Evolutionary conservation across 2,888 invertebrate species (phyloP).

Genomic region (Belgica antarctica): DNA sequence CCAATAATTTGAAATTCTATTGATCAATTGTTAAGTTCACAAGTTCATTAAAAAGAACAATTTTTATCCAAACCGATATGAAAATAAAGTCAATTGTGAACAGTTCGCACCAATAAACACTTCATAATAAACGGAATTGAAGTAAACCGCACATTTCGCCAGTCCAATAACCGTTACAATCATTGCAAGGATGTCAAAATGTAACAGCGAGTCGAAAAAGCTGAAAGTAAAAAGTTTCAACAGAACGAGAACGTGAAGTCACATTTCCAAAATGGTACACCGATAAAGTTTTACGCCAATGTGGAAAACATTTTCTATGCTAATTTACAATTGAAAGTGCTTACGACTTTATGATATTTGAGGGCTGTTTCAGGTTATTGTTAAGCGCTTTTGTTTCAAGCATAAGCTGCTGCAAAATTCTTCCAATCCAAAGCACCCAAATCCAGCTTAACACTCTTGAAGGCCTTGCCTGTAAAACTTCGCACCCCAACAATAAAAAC

Average conservation of each 20-base stretch:
- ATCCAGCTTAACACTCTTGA: too few species aligned
- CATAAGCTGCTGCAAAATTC: too few species aligned
- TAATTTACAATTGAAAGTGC: slow-evolving; percentile 28
- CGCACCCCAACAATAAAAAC: too few species aligned
- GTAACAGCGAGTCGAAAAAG: background rate
- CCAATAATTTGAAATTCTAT: too few species aligned
- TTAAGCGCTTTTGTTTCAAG: too few species aligned
- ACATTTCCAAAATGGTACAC: background rate
- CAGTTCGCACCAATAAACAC: too few species aligned
- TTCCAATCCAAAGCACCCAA: too few species aligned
- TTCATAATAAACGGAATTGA: background rate
- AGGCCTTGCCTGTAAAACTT: too few species aligned
- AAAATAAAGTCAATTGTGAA: background rate
- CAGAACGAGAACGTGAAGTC: background rate
- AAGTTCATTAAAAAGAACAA: background rate
- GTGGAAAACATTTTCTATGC: slow-evolving; percentile 26
- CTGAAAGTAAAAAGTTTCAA: slow-evolving; percentile 2
- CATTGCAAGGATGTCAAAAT: background rate
- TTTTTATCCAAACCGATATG: too few species aligned
- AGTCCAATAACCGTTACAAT: background rate
- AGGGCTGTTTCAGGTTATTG: too few species aligned
- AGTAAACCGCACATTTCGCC: slow-evolving; percentile 3
- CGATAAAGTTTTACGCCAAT: background rate
- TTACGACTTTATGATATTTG: slow-evolving; percentile 24
- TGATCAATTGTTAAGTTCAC: too few species aligned